phyloP scores from a whole-genome alignment of 2,888 invertebrate genomes.

The Rutpela maculata region DNA sequence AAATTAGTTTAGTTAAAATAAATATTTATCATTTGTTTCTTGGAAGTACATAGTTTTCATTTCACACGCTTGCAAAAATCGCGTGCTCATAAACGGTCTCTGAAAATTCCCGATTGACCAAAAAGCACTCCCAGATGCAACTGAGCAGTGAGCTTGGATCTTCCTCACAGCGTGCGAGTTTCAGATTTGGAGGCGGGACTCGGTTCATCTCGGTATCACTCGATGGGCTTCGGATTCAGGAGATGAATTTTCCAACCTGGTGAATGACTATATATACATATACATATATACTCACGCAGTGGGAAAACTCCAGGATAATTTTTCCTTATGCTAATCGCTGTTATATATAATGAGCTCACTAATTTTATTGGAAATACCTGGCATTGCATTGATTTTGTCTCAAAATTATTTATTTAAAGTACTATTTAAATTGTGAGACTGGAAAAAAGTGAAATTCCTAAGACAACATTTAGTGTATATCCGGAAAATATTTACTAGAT shows the following conservation, averaged over 20 bases:
- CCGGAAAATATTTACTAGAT: no score
- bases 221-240: slow-evolving; percentile 10
- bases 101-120: slow-evolving; percentile 25
- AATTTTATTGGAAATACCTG: no score
- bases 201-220: slow-evolving; percentile 13
- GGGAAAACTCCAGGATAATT: slow-evolving; percentile 14
- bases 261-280: slow-evolving; percentile 31
- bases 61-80: slow-evolving; percentile 33
- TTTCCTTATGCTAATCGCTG: not conserved
- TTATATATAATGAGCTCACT: not conserved
- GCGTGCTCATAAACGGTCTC: slow-evolving; percentile 19
- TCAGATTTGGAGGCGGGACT: slow-evolving; percentile 44
- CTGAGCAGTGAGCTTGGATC: slow-evolving; percentile 38
- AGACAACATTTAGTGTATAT: no score
- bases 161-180: slow-evolving; percentile 37
- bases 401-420: no score
- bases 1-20: not conserved
- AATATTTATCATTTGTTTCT: not conserved
- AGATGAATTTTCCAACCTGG: slow-evolving; percentile 40
- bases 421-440: no score
- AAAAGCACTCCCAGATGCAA: slow-evolving; percentile 42
- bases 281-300: slow-evolving; percentile 30
- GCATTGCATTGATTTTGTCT: no score
- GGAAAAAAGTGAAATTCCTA: no score
- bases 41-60: not conserved